Base-by-base conservation (phyloP, 2,888 invertebrate species). In the Uloborus plumipes region DNA sequence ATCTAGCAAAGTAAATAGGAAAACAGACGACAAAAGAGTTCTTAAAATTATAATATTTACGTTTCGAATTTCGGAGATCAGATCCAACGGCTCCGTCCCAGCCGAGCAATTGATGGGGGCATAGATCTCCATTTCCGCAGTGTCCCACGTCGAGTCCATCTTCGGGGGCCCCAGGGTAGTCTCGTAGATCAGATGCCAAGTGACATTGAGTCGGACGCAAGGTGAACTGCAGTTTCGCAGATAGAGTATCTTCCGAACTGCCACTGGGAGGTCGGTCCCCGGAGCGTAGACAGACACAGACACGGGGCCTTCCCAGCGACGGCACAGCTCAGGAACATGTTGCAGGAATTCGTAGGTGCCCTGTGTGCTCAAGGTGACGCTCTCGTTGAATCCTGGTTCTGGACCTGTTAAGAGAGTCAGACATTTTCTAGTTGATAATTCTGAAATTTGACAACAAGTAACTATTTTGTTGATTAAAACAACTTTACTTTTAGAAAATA, bases 281-380 rank as follows among this genome's bases (percentile, higher is more conserved):
- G 97, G 96, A 26, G 95, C 94, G 90, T 96, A 95, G 88, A 97
- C 91, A 3, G 95, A 94, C 86, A 97, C 91, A 88, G 95, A 95
- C 85, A 97, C 91, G 0, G 96, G 96, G 1, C 95, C 95, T 88
- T 93, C 92, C 96, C 96, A 97, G 90, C 94, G 92, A 88, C 94
- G 93, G 88, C 96, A 90, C 87, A 97, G 91, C 83, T 95, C 95
- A 88, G 93, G 92, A 87, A 96, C 91, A 90, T 97, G 97, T 89
- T 96, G 95, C 88, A 97, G 92, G 90, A 96, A 97, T 86, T 95
- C 95, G 90, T 93, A 95, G 88, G 96, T 96, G 6, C 95, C 95
- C 89, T 97, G 97, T 16, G 97, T 97, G 51, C 96, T 95, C 88
- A 96, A 96, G 0, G 97, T 97, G 85, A 97, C 92, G 86, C 93